A percentile compares a stretch with the other conserved stretches of the same genome.
Conservation (phyloP, 1,140 invertebrate species). For the Planococcus citri region DNA sequence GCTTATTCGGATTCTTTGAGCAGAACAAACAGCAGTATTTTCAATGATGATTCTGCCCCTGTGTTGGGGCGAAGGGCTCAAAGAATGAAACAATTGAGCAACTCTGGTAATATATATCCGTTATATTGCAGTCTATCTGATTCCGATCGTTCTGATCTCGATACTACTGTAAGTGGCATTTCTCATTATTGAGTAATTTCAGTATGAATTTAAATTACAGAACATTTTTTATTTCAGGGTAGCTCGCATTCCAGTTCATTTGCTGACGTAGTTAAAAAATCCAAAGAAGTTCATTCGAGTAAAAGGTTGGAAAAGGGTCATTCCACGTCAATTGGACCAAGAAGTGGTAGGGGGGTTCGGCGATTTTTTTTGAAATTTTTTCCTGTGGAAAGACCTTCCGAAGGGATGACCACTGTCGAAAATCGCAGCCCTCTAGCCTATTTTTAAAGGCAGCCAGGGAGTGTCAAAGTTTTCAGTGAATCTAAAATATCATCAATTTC, state of each 20-base stretch:
- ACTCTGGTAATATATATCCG: constrained; percentile 12
- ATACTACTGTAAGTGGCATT: constrained; percentile 31
- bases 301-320: background rate
- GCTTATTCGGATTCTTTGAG: constrained; percentile 27
- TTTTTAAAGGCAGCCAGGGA: too few relatives aligned
- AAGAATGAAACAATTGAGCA: constrained; percentile 23
- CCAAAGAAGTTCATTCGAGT: background rate
- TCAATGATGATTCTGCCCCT: constrained; percentile 38
- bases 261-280: background rate
- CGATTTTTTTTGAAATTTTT: too few relatives aligned
- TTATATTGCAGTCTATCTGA: constrained; percentile 34
- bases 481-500: too few relatives aligned
- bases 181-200: background rate
- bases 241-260: constrained; percentile 5
- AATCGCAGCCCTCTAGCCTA: too few relatives aligned
- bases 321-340: too few relatives aligned
- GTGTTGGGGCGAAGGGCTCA: constrained; percentile 26
- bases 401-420: too few relatives aligned
- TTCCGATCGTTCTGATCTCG: constrained; percentile 34
- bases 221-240: background rate
- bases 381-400: background rate
- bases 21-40: constrained; percentile 41
- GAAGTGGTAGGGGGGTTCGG: too few relatives aligned
- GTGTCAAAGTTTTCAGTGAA: too few relatives aligned
- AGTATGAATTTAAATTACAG: background rate